Evolutionary conservation across 2,888 invertebrate genomes (phyloP), one percentile per base, ranked within the genome.

Genomic region (Brenthis ino): DNA sequence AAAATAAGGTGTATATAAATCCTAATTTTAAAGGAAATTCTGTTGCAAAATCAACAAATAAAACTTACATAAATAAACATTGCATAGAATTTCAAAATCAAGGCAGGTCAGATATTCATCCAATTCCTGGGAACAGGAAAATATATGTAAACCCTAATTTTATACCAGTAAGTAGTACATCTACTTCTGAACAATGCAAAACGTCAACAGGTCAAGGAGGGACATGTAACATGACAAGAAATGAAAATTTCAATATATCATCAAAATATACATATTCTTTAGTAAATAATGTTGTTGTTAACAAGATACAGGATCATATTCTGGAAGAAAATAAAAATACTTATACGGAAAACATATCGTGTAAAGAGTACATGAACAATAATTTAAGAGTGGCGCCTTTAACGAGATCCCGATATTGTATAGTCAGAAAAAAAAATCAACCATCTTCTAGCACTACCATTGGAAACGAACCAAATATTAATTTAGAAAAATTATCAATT

Each of bases 121-220:
- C 61, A 69, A 66, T 76, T 69, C 33, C 20, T 20, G 65, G 60
- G 67, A 83, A 80, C 57, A 75, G 81, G 55, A 89, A 80, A 78
- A 93, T 94, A 74, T 91, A 89, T 82, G 80, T 94, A 0, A 94
- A 94, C 79, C 94, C 93, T 47, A 87, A 89, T 82, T 91, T 93
- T 80, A 78, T 88, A 43, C 20, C 48, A 51, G 54, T 33, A 58
- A 54, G 8, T 61, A 55, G 6, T 28, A 24, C 6, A 51, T 50
- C 43, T 28, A 57, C 24, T 24, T n/a, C 13, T 55, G 37, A 57
- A 66, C 47, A 16, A 64, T 54, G 43, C 54, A 11, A n/a, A 47
- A n/a, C 47, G 50, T 16, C 16, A 13, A n/a, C 47, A 47, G 4
- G 20, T 48, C 28, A 8, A 48, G 55, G 48, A 54, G 13, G 2